phyloP scores from a whole-genome alignment of 2,888 invertebrate genomes.

The Drosophila kuntzei region DNA sequence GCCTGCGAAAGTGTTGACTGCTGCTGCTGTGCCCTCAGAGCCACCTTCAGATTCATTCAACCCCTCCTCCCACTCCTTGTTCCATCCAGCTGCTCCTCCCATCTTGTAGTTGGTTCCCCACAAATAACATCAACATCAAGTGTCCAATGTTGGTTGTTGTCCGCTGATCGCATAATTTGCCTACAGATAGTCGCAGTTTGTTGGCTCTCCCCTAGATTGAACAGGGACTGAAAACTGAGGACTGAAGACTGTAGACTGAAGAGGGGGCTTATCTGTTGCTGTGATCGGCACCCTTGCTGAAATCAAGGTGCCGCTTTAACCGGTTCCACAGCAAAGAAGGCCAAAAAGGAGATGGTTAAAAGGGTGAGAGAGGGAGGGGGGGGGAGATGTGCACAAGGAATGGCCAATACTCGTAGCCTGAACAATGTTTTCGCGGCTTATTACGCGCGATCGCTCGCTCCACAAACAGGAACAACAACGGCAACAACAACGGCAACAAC shows the following conservation, averaged over 20 bases:
- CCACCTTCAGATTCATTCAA: neutral
- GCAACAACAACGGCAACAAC: slow-evolving; percentile 22
- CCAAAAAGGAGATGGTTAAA: neutral
- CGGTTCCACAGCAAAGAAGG: slow-evolving; percentile 51
- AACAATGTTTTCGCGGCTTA: slow-evolving; percentile 84
- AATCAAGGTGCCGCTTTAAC: slow-evolving; percentile 69
- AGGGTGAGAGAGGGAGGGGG: neutral
- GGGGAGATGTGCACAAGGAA: slow-evolving; percentile 12
- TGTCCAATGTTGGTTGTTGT: slow-evolving; percentile 15
- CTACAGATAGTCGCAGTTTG: slow-evolving; percentile 45
- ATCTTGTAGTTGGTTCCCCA: neutral
- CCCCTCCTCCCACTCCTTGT: neutral
- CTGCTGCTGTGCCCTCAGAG: slow-evolving; percentile 36
- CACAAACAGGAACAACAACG: slow-evolving; percentile 18
- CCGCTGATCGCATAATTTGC: slow-evolving; percentile 56
- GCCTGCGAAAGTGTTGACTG: slow-evolving; percentile 77
- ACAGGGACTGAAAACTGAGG: neutral
- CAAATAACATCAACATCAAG: slow-evolving; percentile 12
- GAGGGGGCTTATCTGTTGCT: slow-evolving; percentile 45
- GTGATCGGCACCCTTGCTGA: slow-evolving; percentile 60
- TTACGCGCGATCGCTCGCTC: slow-evolving; percentile 75
- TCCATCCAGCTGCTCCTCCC: neutral
- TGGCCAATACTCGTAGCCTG: slow-evolving; percentile 65
- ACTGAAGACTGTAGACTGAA: neutral
- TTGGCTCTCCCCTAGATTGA: slow-evolving; percentile 18